Base-by-base conservation (phyloP, 2,797 vertebrate species). In the Alectoris magna region DNA sequence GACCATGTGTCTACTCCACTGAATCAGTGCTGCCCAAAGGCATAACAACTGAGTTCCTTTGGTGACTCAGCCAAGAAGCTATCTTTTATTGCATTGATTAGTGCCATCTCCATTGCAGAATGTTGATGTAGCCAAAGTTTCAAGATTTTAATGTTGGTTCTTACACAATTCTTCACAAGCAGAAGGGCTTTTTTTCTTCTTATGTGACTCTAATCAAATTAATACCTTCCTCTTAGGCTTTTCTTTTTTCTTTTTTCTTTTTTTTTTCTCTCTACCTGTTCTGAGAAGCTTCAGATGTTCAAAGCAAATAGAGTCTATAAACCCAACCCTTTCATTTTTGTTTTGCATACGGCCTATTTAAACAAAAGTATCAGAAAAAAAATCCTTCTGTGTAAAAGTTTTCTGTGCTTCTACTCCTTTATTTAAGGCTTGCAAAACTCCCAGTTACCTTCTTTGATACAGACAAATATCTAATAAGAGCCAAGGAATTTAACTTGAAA, bases 341-440 rank as follows among this genome's bases (percentile, higher is more conserved):
- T 90, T 90, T 94, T 84, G 31, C 10, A 86, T 82, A 82, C 17
- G 73, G 53, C 4, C 7, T 82, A n/a, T 74, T 92, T 86, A 82
- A 92, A 79, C n/a, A 41, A 51, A 49, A 86, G 46, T 17, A 43
- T 66, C 38, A 69, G 8, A 92, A 90, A 77, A 10, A 78, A 88
- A 84, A 5, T 34, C 34, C 34, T 22, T 29, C 26, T 49, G 18
- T 41, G 19, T 75, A 62, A 68, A 68, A 29, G 7, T 58, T 75
- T 84, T 56, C 43, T 55, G 19, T 46, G 21, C 27, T 91, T 81
- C 53, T 95, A 10, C 15, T 70, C 6, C 43, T 84, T 88, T 86
- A 84, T 44, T 48, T 84, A 59, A 81, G 77, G 11, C 2, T 91
- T 69, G 9, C 7, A 76, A 91, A 89, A 68, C 3, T 86, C 23